Conservation (phyloP, 2,113 vertebrate species). For the Caranx melampygus region DNA sequence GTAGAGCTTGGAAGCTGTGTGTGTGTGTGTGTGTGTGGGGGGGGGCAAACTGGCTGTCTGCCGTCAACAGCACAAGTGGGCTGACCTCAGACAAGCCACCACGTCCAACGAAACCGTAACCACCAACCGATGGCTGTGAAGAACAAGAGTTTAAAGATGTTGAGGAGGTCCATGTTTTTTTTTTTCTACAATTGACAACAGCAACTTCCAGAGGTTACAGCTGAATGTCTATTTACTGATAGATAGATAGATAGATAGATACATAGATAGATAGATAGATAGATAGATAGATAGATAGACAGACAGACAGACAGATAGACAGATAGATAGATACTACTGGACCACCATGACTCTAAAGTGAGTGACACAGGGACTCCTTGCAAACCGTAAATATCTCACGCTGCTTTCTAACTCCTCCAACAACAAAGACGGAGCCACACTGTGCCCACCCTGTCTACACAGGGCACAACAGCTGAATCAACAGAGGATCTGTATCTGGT, state of each 20-base stretch:
- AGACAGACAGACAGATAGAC: conserved; percentile 20
- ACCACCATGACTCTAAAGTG: conserved; percentile 26
- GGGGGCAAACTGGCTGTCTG: conserved; percentile 5
- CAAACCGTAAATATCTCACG: conserved; percentile 52
- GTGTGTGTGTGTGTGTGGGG: too few species aligned
- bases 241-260: conserved; percentile 11
- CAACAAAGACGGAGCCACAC: conserved; percentile 57
- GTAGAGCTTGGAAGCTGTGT: not conserved
- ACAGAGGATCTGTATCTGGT: conserved; percentile 47
- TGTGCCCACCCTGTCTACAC: conserved; percentile 41
- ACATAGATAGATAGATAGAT: conserved; percentile 9
- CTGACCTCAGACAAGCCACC: conserved; percentile 62
- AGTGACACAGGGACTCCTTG: conserved; percentile 17
- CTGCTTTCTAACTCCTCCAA: conserved; percentile 45
- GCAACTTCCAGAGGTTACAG: not conserved
- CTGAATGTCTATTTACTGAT: conserved; percentile 6
- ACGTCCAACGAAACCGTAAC: conserved; percentile 51
- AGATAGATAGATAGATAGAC: conserved; percentile 17
- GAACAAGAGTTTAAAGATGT: conserved; percentile 25
- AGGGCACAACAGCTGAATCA: conserved; percentile 66
- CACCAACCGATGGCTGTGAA: conserved; percentile 38
- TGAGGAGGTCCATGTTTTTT: not conserved
- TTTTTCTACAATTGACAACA: not conserved
- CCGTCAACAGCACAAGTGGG: conserved; percentile 16
- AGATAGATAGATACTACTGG: conserved; percentile 14